Conservation (phyloP, 2,113 vertebrate genomes). For the Myotis yumanensis region DNA sequence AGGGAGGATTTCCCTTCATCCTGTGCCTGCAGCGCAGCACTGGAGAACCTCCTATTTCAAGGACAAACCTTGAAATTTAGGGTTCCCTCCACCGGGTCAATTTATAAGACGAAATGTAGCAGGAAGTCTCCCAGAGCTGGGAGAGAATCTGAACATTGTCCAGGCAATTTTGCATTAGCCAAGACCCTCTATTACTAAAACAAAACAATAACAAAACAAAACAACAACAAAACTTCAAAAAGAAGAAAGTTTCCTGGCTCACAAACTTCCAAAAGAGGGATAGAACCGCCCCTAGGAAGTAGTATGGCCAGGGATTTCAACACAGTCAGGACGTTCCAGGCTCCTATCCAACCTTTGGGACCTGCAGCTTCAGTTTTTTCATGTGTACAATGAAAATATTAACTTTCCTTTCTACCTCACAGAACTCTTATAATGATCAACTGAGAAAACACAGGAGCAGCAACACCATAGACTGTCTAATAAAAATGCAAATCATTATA, state of each 20-base stretch:
- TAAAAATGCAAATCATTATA: neutral
- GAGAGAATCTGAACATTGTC: slow-evolving; percentile 9
- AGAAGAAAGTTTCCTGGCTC: neutral
- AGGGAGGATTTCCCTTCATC: neutral
- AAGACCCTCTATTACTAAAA: neutral
- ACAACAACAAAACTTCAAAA: neutral
- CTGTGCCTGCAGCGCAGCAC: neutral
- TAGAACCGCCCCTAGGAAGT: neutral
- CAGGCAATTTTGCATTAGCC: neutral
- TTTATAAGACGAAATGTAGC: neutral
- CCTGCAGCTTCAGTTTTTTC: neutral
- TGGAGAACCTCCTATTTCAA: neutral
- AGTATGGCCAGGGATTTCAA: neutral
- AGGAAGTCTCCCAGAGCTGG: neutral
- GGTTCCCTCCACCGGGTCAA: neutral
- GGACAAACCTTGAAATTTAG: neutral
- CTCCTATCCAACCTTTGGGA: neutral
- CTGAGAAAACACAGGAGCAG: neutral
- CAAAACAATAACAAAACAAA: neutral
- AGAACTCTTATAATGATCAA: neutral
- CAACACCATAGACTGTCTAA: neutral
- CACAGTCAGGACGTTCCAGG: neutral
- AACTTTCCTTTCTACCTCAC: neutral
- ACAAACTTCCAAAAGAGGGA: neutral
- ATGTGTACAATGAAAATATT: neutral